Conservation (phyloP, 2,797 vertebrate species). For the Silurus aristotelis region DNA sequence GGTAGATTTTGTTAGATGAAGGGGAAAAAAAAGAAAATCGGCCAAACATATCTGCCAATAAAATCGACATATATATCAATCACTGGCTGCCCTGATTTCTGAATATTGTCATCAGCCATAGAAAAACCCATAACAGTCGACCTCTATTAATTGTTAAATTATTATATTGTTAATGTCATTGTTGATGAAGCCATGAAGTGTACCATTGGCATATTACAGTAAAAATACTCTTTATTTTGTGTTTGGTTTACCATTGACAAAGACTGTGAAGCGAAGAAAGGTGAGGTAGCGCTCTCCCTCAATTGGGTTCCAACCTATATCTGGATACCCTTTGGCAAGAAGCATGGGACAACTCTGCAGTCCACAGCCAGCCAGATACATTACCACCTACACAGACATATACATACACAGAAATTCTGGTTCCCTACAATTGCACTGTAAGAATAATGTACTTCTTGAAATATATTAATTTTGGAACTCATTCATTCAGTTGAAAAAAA, state of each 20-base stretch:
- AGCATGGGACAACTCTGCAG: conserved; percentile 95
- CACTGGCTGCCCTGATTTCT: too few relatives aligned
- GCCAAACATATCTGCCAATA: too few relatives aligned
- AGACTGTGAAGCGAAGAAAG: conserved; percentile 96
- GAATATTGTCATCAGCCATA: too few relatives aligned
- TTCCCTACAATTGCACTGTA: background rate
- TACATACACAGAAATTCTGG: background rate
- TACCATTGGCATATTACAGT: background rate
- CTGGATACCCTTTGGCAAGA: conserved; percentile 92
- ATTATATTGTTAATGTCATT: background rate
- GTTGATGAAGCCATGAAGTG: background rate
- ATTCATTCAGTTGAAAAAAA: background rate
- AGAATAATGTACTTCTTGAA: background rate
- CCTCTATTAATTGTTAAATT: too few relatives aligned
- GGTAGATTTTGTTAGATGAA: too few relatives aligned
- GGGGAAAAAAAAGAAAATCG: too few relatives aligned
- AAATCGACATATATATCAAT: too few relatives aligned
- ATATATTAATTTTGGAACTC: background rate
- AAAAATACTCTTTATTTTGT: background rate
- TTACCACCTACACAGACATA: conserved; percentile 83
- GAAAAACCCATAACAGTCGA: too few relatives aligned
- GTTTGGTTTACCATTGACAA: conserved; percentile 85
- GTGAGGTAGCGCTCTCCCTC: conserved; percentile 97
- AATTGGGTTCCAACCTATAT: conserved; percentile 98
- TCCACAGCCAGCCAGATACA: conserved; percentile 94